Conservation (phyloP, 2,113 vertebrate genomes). For the Oxyruncus cristatus region DNA sequence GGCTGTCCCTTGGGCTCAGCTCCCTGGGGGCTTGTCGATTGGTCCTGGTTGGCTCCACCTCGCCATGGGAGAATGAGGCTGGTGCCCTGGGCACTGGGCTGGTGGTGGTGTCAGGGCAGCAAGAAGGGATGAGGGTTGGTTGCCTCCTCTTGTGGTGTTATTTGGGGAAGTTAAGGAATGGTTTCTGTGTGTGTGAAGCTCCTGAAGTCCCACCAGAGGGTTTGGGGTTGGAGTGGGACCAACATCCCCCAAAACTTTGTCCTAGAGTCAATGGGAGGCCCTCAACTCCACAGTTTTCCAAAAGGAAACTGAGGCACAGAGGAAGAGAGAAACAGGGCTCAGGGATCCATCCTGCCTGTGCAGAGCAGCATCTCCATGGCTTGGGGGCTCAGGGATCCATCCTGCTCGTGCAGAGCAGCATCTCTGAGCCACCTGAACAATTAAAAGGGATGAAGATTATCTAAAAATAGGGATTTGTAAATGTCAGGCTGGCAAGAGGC, state of each 20-base stretch:
- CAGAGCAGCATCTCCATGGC: not conserved
- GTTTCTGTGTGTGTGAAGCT: rapidly evolving
- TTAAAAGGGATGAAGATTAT: not conserved
- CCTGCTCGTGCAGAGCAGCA: not conserved
- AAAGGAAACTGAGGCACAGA: not conserved
- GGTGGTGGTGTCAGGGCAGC: not conserved
- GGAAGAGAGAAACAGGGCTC: not conserved
- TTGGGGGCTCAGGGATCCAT: too few relatives aligned
- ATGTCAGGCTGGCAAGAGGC: not conserved
- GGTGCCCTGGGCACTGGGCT: not conserved
- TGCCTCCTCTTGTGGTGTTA: rapidly evolving
- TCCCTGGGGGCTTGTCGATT: rapidly evolving
- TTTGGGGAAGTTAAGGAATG: not conserved
- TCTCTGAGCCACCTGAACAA: not conserved
- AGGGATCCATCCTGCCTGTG: not conserved
- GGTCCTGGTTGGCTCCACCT: not conserved
- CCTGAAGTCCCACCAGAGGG: not conserved
- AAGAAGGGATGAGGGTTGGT: not conserved
- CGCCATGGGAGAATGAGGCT: rapidly evolving
- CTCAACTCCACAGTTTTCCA: not conserved
- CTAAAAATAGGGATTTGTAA: conserved; percentile 31
- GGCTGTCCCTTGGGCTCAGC: not conserved
- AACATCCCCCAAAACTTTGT: not conserved
- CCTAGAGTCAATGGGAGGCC: too few relatives aligned
- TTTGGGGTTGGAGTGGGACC: rapidly evolving